Conservation (phyloP, 2,797 vertebrate species). For the Miichthys miiuy region DNA sequence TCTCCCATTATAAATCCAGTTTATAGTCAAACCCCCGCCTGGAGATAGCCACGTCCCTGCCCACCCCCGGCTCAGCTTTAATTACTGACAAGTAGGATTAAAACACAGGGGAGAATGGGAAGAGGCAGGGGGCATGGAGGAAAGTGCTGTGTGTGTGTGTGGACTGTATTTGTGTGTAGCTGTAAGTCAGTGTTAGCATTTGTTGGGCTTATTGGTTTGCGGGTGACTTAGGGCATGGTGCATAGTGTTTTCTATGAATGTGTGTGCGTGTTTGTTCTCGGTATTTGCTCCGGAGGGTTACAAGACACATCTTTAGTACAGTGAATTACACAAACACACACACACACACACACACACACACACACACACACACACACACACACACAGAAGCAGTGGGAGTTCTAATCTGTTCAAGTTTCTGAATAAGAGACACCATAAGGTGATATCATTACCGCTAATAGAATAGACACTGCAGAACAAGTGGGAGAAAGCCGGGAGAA, state of each 20-base stretch:
- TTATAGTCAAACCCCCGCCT: slow-evolving; percentile 88
- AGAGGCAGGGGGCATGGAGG: slow-evolving; percentile 58
- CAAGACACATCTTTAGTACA: slow-evolving; percentile 34
- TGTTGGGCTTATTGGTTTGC: slow-evolving; percentile 48
- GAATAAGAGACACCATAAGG: slow-evolving; percentile 67
- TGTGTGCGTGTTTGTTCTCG: slow-evolving; percentile 43
- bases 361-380: slow-evolving; percentile 35
- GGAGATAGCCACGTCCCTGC: slow-evolving; percentile 78
- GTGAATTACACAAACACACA: slow-evolving; percentile 38
- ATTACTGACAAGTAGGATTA: slow-evolving; percentile 97
- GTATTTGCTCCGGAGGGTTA: slow-evolving; percentile 51
- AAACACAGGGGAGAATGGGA: slow-evolving; percentile 84
- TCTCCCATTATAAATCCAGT: slow-evolving; percentile 93
- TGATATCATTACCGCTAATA: slow-evolving; percentile 76
- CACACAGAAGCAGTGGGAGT: slow-evolving; percentile 58
- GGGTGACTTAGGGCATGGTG: slow-evolving; percentile 36
- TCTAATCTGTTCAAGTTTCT: slow-evolving; percentile 70
- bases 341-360: no score
- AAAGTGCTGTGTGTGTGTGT: slow-evolving; percentile 35
- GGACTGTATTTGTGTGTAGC: slow-evolving; percentile 33
- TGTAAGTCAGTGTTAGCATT: slow-evolving; percentile 42
- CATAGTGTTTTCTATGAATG: slow-evolving; percentile 28
- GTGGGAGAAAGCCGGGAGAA: not conserved
- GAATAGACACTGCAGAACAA: slow-evolving; percentile 52
- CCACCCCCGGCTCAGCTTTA: slow-evolving; percentile 88